A percentile compares a stretch with the other conserved stretches of the same genome.
These are phyloP conservation scores for Diachrysia chrysitis DNA, from an alignment of 2,888 invertebrate genomes.

Conservation along the genomic window DNA sequence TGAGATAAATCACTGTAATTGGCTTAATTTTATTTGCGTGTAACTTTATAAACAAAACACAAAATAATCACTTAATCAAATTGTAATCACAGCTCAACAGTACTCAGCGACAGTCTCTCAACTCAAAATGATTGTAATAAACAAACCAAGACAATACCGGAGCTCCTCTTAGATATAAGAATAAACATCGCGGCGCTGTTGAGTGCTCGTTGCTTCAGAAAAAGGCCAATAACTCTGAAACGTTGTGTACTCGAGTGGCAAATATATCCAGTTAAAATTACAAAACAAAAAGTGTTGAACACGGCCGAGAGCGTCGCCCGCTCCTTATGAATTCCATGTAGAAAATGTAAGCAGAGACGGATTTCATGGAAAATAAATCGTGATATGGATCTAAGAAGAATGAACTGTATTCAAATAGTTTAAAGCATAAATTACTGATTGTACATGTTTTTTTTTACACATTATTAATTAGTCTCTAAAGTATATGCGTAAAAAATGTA, in stretches of 20 bases:
- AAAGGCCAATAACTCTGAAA: slow-evolving; percentile 53
- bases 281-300: slow-evolving; percentile 60
- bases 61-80: background rate
- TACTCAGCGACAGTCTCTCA: background rate
- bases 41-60: background rate
- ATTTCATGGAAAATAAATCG: background rate
- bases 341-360: slow-evolving; percentile 52
- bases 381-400: no score
- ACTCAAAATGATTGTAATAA: slow-evolving; percentile 9
- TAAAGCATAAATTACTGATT: no score
- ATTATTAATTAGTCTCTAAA: no score
- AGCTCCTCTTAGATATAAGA: slow-evolving; percentile 28
- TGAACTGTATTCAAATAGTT: no score
- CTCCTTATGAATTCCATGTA: slow-evolving; percentile 61
- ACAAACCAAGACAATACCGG: slow-evolving; percentile 25
- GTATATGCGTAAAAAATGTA: no score
- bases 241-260: slow-evolving; percentile 53
- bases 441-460: no score
- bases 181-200: slow-evolving; percentile 35
- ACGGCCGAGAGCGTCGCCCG: slow-evolving; percentile 47
- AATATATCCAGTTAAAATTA: slow-evolving; percentile 63
- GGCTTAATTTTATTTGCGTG: background rate
- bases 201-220: slow-evolving; percentile 42
- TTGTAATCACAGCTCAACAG: background rate
- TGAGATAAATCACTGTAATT: background rate